Evolutionary conservation across 2,888 invertebrate genomes (phyloP), one percentile per base, ranked within the genome.

Genomic region (Pammene fasciana): DNA sequence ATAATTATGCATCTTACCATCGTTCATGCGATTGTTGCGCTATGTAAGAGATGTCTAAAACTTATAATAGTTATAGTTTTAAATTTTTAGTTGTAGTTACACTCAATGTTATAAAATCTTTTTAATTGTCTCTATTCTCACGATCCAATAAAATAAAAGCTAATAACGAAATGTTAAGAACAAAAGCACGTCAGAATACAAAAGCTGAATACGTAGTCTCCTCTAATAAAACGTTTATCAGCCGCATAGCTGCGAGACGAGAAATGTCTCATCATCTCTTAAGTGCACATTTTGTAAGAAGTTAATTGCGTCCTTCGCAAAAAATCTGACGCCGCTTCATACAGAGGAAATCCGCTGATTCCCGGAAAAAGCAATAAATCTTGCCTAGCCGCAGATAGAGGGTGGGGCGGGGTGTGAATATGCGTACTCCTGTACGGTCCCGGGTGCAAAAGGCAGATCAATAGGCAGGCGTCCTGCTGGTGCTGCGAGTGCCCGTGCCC

Each of bases 341-440:
- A 67, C 68, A 75, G 65, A 79, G 84, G 85, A 87, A 85, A 87
- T 88, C 83, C 85, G 82, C 82, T 81, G 82, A 85, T 86, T 86
- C 86, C 83, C 84, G 86, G 88, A 86, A 88, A 86, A 84, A 79
- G 84, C 75, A 81, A 89, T 89, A 90, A 88, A 89, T 89, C 83
- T 84, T 82, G 80, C 79, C 82, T 83, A 83, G 83, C 83, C 84
- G 80, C 84, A 84, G 86, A 86, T 85, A 84, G 79, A 41, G 76
- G 71, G 76, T 74, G 75, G 76, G 79, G 78, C 77, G 79, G 79
- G 75, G 74, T 74, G 72, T 74, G 74, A 67, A 75, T 71, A 78
- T 82, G 80, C 82, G 84, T 81, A 81, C 81, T 81, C 81, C 81
- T 59, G 71, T 62, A 70, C 54, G 60, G 64, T 46, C 82, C 81